phyloP scores from a whole-genome alignment of 1,140 invertebrate species.

The Physella acuta region DNA sequence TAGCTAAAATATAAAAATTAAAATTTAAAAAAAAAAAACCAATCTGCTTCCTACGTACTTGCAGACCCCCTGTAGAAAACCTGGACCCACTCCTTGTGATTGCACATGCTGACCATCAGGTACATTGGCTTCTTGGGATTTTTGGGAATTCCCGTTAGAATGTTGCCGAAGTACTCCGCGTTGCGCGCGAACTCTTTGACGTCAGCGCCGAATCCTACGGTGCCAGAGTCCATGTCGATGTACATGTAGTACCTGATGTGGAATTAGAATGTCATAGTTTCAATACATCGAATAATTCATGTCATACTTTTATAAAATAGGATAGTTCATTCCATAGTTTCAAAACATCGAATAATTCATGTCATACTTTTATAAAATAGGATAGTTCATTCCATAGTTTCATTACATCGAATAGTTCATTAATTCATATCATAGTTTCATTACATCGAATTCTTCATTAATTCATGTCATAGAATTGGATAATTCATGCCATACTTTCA shows the following conservation, averaged over 20 bases:
- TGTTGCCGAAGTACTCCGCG: neutral
- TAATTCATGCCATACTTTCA: too few species aligned
- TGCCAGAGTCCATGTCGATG: conserved; percentile 12
- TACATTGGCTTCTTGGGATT: neutral
- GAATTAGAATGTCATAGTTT: too few species aligned
- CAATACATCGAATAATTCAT: too few species aligned
- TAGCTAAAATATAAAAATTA: neutral
- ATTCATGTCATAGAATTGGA: too few species aligned
- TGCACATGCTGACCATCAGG: conserved; percentile 3
- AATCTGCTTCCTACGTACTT: neutral
- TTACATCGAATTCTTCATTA: too few species aligned
- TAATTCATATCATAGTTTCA: too few species aligned
- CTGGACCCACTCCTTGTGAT: neutral
- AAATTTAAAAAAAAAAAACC: neutral
- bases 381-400: too few species aligned
- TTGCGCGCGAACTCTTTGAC: neutral
- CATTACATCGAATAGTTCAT: too few species aligned
- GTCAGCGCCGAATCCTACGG: conserved; percentile 1
- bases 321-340: too few species aligned
- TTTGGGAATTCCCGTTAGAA: neutral
- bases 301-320: too few species aligned
- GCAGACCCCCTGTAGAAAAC: conserved; percentile 8
- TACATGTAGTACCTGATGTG: conserved; percentile 9
- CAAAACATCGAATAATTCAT: too few species aligned
- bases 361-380: too few species aligned